A percentile compares a stretch with the other conserved stretches of the same genome.
Evolutionary conservation across 2,888 invertebrate species (phyloP).

Genomic region (Pheosia tremula): DNA sequence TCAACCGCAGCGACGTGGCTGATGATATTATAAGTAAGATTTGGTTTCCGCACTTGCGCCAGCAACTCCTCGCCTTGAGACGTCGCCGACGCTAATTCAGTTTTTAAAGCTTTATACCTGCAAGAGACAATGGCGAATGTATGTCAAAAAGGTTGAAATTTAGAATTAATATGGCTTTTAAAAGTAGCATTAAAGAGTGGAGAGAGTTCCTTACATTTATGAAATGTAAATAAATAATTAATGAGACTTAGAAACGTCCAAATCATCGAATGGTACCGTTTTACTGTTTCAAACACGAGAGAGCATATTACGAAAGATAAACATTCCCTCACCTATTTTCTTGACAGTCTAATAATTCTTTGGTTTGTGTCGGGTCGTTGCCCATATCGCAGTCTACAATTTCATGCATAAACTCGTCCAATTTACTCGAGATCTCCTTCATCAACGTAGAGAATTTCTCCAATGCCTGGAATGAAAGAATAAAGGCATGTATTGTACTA

Average conservation of each 20-base stretch:
- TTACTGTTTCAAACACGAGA: no score
- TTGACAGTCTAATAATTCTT: constrained; percentile 93
- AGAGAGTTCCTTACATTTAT: no score
- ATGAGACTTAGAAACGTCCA: no score
- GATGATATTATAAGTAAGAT: constrained; percentile 87
- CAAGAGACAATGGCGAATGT: constrained; percentile 11
- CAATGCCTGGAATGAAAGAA: constrained; percentile 87
- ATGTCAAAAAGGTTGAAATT: no score
- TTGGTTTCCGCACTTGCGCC: constrained; percentile 88
- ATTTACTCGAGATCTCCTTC: constrained; percentile 93
- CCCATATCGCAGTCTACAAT: constrained; percentile 97
- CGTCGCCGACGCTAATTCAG: constrained; percentile 94
- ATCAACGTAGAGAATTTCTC: constrained; percentile 97
- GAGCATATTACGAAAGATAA: no score
- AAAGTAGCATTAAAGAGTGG: no score
- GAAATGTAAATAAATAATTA: no score
- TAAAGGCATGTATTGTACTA: background rate
- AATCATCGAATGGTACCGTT: no score
- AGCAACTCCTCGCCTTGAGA: constrained; percentile 95
- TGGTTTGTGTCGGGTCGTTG: constrained; percentile 96
- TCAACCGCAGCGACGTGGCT: constrained; percentile 97
- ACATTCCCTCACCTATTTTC: constrained; percentile 83
- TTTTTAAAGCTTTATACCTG: constrained; percentile 89
- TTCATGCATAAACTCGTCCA: constrained; percentile 94
- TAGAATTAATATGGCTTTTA: no score